Evolutionary conservation across 2,797 vertebrate genomes (phyloP).

Genomic region (Oceanodroma leucorhoa): DNA sequence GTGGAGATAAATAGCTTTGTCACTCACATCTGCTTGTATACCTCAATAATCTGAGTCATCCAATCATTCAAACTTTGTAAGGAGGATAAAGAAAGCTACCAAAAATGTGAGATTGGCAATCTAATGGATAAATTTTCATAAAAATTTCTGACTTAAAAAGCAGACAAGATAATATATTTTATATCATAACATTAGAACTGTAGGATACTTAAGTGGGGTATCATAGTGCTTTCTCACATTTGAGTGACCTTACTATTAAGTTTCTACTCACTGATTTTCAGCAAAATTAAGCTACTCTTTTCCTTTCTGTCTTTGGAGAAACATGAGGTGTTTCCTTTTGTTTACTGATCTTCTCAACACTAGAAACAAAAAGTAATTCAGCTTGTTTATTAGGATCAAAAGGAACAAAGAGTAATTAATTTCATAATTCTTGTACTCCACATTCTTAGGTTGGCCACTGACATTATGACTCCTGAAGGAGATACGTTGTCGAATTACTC

Average conservation of each 20-base stretch:
- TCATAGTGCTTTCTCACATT: neutral
- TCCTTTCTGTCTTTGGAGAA: neutral
- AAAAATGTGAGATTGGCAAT: neutral
- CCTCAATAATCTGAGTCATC: conserved; percentile 35
- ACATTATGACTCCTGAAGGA: neutral
- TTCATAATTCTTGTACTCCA: neutral
- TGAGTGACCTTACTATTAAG: neutral
- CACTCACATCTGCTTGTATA: conserved; percentile 19
- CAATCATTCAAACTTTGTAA: conserved; percentile 21
- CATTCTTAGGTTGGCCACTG: neutral
- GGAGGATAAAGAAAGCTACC: conserved; percentile 5
- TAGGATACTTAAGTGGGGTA: neutral
- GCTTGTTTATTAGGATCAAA: neutral
- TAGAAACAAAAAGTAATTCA: neutral
- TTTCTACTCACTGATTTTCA: neutral
- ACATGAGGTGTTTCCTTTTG: neutral
- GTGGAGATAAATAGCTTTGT: conserved; percentile 62
- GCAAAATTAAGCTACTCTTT: neutral
- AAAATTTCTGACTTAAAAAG: neutral
- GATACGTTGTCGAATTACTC: neutral
- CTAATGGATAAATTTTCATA: neutral
- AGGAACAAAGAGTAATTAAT: neutral
- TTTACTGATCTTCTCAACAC: neutral
- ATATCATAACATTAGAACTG: neutral
- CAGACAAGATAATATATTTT: neutral